Evolutionary conservation across 2,797 vertebrate genomes (phyloP).

Genomic region (Chloroceryle inda): DNA sequence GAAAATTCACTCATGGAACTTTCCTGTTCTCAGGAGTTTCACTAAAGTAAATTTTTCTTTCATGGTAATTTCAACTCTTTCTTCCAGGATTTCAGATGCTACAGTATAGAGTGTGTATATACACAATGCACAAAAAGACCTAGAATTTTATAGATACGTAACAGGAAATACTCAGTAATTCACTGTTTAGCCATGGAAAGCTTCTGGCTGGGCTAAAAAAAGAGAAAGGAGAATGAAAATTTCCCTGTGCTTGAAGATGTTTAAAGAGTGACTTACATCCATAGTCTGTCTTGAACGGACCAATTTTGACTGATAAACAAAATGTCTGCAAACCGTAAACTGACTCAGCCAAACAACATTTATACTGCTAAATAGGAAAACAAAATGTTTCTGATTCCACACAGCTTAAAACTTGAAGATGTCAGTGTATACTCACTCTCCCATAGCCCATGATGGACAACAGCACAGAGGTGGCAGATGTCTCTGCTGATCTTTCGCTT

Average conservation of each 20-base stretch:
- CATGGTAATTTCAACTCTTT: background rate
- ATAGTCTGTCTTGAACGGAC: background rate
- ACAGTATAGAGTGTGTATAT: rapidly evolving
- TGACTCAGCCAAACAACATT: background rate
- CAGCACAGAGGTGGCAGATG: conserved; percentile 96
- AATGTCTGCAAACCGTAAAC: background rate
- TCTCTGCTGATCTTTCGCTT: conserved; percentile 96
- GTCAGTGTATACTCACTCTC: conserved; percentile 91
- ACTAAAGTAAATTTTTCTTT: background rate
- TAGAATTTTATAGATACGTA: background rate
- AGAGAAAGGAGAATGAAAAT: background rate
- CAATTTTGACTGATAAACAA: background rate
- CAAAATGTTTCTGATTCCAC: background rate
- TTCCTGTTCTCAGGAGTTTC: background rate
- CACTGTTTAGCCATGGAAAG: background rate
- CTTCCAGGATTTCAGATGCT: background rate
- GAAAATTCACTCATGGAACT: background rate
- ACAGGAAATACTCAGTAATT: background rate
- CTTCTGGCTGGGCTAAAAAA: background rate
- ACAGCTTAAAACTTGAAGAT: background rate
- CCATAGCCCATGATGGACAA: conserved; percentile 97
- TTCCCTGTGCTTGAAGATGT: background rate
- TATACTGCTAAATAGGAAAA: background rate
- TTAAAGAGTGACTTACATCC: background rate
- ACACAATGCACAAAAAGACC: background rate